These are phyloP conservation scores for Amia ocellicauda DNA, from an alignment of 2,113 vertebrate genomes.

Conservation along the genomic window DNA sequence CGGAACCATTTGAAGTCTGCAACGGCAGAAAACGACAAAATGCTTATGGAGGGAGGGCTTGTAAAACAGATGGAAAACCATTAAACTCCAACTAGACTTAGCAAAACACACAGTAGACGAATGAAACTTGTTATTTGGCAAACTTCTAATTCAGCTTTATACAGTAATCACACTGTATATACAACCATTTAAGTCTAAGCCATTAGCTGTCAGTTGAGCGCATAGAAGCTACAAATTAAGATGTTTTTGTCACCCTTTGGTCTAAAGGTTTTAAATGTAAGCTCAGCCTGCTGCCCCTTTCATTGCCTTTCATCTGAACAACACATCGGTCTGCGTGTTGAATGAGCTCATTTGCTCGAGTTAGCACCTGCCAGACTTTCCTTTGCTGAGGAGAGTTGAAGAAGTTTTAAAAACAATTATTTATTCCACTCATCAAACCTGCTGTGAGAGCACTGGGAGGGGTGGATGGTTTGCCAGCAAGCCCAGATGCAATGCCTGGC, in stretches of 20 bases:
- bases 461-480: too few relatives aligned
- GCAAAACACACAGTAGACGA: too few relatives aligned
- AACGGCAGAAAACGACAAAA: slow-evolving; percentile 27
- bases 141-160: too few relatives aligned
- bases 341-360: background rate
- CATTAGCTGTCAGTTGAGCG: too few relatives aligned
- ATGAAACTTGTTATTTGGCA: too few relatives aligned
- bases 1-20: slow-evolving; percentile 43
- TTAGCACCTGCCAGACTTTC: background rate
- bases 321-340: background rate
- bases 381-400: background rate
- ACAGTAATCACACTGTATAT: too few relatives aligned
- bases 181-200: too few relatives aligned
- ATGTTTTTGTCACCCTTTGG: too few relatives aligned
- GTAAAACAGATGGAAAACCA: too few relatives aligned
- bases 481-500: background rate
- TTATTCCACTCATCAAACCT: background rate
- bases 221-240: too few relatives aligned
- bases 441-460: background rate
- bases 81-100: too few relatives aligned
- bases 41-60: slow-evolving; percentile 22
- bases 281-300: background rate
- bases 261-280: too few relatives aligned
- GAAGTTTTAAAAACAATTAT: background rate
- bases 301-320: background rate